Conservation (phyloP, 2,888 invertebrate genomes). For the Phymatocera aterrima region DNA sequence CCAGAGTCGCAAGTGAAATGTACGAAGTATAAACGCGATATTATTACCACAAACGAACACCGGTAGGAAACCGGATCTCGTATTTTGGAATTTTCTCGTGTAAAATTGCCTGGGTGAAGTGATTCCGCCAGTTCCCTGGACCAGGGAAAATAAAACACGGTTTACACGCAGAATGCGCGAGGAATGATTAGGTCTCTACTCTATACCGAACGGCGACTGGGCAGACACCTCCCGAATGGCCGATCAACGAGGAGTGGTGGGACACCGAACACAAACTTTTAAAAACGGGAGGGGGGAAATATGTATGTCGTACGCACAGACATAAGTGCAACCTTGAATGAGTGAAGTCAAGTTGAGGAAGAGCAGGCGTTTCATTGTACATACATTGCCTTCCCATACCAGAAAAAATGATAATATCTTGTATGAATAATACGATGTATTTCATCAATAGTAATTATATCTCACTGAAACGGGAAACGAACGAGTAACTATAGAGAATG, state of each 20-base stretch:
- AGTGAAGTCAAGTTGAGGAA: too few relatives aligned
- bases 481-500: too few relatives aligned
- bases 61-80: background rate
- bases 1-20: background rate
- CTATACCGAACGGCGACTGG: background rate
- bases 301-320: too few relatives aligned
- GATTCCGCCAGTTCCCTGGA: background rate
- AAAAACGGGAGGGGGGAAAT: background rate
- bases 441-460: too few relatives aligned
- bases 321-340: too few relatives aligned
- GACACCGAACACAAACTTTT: constrained; percentile 28
- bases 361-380: too few relatives aligned
- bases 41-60: background rate
- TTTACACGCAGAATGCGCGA: background rate
- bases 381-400: too few relatives aligned
- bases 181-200: constrained; percentile 17
- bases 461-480: too few relatives aligned
- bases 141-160: background rate
- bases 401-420: too few relatives aligned
- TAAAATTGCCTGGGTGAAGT: background rate
- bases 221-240: constrained; percentile 5
- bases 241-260: constrained; percentile 21
- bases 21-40: background rate
- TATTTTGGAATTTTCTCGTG: background rate
- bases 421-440: too few relatives aligned